Percentiles rank a stretch among this genome's conserved stretches.
Evolutionary conservation across 2,113 vertebrate species (phyloP).

Genomic region (Balaenoptera acutorostrata): DNA sequence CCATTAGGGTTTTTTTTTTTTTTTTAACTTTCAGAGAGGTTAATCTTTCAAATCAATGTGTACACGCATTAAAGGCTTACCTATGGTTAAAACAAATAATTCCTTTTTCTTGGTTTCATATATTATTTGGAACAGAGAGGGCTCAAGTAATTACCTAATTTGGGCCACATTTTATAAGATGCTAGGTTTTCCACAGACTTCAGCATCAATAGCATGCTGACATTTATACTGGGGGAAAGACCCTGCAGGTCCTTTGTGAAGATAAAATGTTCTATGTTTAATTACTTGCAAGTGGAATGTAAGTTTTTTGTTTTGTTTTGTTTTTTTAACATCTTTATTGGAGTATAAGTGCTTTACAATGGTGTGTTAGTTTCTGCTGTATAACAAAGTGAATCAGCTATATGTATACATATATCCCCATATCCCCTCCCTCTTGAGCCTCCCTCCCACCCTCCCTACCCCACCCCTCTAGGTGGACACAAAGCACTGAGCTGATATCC

Average conservation of each 20-base stretch:
- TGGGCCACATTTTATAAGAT: neutral
- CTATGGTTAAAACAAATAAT: neutral
- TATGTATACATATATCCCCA: no score
- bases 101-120: neutral
- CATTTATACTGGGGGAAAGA: neutral
- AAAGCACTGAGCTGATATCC: no score
- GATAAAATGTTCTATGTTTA: neutral
- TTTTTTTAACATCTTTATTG: no score
- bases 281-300: neutral
- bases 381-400: no score
- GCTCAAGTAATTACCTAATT: neutral
- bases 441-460: no score
- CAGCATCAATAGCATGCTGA: neutral
- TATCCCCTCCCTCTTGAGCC: no score
- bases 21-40: constrained; percentile 33
- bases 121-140: neutral
- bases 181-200: neutral
- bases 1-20: neutral
- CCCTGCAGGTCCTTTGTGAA: neutral
- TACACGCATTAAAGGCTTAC: neutral
- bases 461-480: no score
- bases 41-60: constrained; percentile 41
- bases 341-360: no score
- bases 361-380: no score
- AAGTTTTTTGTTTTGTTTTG: neutral